Percentiles rank a stretch among this genome's conserved stretches.
These are phyloP conservation scores for Setophaga petechia DNA, from an alignment of 2,113 vertebrate species.

Conservation along the genomic window DNA sequence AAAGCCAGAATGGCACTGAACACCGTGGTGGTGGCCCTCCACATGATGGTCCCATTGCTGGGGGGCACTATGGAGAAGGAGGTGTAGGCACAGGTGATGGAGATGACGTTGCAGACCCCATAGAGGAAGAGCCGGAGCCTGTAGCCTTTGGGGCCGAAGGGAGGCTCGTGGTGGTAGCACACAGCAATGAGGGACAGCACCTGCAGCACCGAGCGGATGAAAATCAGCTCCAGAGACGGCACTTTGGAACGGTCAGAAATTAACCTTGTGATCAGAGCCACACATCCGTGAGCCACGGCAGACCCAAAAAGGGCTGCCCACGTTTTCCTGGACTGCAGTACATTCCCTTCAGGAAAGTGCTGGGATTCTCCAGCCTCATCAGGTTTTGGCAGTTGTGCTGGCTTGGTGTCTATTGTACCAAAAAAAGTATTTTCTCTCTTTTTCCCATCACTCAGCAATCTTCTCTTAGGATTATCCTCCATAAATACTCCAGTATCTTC, in stretches of 20 bases:
- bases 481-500: conserved; percentile 86
- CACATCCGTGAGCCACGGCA: conserved; percentile 91
- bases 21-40: conserved; percentile 94
- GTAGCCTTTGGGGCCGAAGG: conserved; percentile 93
- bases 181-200: conserved; percentile 90
- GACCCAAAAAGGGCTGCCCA: conserved; percentile 94
- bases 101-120: conserved; percentile 95
- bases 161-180: conserved; percentile 89
- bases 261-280: conserved; percentile 92
- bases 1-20: conserved; percentile 95
- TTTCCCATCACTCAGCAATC: conserved; percentile 80
- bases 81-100: conserved; percentile 97
- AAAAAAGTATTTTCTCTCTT: conserved; percentile 86
- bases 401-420: conserved; percentile 84
- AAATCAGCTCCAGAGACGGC: conserved; percentile 95
- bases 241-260: conserved; percentile 95
- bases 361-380: conserved; percentile 80
- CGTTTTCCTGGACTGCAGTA: conserved; percentile 86
- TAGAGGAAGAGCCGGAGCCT: conserved; percentile 94
- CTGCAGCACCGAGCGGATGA: conserved; percentile 95
- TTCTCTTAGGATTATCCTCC: conserved; percentile 87
- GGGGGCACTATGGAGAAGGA: conserved; percentile 98
- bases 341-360: conserved; percentile 84
- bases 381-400: conserved; percentile 69
- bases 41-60: conserved; percentile 97